Evolutionary conservation across 2,113 vertebrate species (phyloP).

Genomic region (Aptenodytes forsteri): DNA sequence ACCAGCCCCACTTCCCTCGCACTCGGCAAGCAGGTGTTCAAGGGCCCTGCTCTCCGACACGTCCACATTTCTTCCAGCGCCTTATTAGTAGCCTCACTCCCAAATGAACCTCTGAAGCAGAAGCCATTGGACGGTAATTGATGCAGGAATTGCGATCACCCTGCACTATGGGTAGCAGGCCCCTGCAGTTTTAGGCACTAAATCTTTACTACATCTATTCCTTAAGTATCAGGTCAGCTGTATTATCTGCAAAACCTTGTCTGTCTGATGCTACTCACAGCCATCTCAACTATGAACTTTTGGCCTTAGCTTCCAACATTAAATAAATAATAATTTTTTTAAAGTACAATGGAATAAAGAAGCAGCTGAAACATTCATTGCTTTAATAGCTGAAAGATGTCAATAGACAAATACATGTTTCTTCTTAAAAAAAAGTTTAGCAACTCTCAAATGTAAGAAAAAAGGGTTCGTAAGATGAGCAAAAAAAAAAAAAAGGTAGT

Average conservation of each 20-base stretch:
- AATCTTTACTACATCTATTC: background rate
- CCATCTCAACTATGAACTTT: background rate
- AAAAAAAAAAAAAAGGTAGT: background rate
- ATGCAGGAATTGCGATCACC: too few species aligned
- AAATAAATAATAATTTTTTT: background rate
- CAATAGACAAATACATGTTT: background rate
- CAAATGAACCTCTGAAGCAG: background rate
- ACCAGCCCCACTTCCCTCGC: background rate
- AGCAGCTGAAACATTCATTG: background rate
- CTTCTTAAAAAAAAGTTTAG: background rate
- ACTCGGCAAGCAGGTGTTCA: background rate
- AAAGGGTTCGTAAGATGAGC: background rate
- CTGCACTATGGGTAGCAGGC: background rate
- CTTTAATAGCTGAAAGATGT: background rate
- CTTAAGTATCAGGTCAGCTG: background rate
- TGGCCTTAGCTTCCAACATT: background rate
- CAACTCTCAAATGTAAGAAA: background rate
- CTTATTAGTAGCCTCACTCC: accelerated
- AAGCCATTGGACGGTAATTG: background rate
- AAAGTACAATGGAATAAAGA: background rate
- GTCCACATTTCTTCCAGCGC: accelerated
- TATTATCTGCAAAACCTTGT: background rate
- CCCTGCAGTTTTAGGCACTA: background rate
- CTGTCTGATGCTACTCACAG: background rate
- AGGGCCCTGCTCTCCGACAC: background rate